phyloP scores from a whole-genome alignment of 2,888 invertebrate genomes.

The Microctonus aethiopoides region DNA sequence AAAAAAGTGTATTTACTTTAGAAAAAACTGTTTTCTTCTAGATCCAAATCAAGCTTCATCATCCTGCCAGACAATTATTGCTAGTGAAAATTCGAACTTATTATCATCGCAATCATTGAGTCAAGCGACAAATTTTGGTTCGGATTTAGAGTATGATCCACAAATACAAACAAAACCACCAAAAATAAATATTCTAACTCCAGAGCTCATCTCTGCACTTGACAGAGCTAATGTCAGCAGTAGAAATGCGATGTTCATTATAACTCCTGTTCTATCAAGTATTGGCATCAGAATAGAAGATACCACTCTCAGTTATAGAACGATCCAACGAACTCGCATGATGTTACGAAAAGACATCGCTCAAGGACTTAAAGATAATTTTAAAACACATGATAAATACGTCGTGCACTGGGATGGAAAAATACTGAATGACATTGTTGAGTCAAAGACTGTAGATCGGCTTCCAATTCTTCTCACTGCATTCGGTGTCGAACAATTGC shows the following conservation, averaged over 20 bases:
- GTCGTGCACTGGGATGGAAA: constrained; percentile 39
- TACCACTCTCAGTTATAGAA: no score
- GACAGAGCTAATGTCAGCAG: no score
- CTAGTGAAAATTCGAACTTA: background rate
- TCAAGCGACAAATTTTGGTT: constrained; percentile 19
- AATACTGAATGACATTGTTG: constrained; percentile 32
- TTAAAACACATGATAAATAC: no score
- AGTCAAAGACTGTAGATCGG: constrained; percentile 31
- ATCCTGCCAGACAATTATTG: background rate
- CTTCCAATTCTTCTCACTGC: constrained; percentile 25
- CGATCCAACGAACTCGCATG: no score
- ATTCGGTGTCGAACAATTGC: constrained; percentile 30
- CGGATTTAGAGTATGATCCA: constrained; percentile 23
- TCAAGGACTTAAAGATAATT: no score
- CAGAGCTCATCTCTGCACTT: constrained; percentile 30
- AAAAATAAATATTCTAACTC: constrained; percentile 31
- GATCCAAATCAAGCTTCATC: background rate
- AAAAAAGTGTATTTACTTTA: background rate
- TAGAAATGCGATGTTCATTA: no score
- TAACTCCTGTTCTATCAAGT: no score
- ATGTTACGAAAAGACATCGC: no score
- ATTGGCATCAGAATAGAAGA: no score
- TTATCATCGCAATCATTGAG: background rate
- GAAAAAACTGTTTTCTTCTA: background rate
- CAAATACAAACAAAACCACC: constrained; percentile 13